Percentiles rank a stretch among this genome's conserved stretches.
Conservation (phyloP, 2,113 vertebrate species). For the Crotalus horridus region DNA sequence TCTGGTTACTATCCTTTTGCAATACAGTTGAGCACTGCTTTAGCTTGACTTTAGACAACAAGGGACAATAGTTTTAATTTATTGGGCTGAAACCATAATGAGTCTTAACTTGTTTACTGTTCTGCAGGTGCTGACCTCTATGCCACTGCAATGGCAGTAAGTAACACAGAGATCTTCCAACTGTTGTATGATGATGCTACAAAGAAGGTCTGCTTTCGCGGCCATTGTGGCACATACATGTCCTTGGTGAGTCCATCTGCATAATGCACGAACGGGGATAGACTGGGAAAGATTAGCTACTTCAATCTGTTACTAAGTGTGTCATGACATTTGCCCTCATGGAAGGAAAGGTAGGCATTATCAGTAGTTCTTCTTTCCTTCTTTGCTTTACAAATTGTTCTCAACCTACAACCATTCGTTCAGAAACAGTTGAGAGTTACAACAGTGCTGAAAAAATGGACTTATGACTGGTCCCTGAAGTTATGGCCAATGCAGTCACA, state of each 20-base stretch:
- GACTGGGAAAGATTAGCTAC: neutral
- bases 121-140: constrained; percentile 32
- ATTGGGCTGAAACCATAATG: neutral
- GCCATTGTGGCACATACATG: constrained; percentile 28
- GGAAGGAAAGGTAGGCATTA: neutral
- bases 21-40: too few relatives aligned
- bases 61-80: neutral
- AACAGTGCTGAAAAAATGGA: neutral
- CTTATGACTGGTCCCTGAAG: neutral
- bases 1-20: neutral
- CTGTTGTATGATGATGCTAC: constrained; percentile 22
- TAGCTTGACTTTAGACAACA: neutral
- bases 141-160: constrained; percentile 17
- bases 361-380: neutral
- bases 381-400: neutral
- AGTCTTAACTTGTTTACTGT: neutral
- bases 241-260: constrained; percentile 14
- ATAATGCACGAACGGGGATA: too few relatives aligned
- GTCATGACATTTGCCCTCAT: neutral
- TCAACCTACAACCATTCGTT: neutral
- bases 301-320: neutral
- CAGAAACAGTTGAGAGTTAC: neutral
- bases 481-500: neutral
- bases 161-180: constrained; percentile 39
- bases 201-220: constrained; percentile 36